These are phyloP conservation scores for Dryadula phaetusa DNA, from an alignment of 2,888 invertebrate species.

Conservation along the genomic window DNA sequence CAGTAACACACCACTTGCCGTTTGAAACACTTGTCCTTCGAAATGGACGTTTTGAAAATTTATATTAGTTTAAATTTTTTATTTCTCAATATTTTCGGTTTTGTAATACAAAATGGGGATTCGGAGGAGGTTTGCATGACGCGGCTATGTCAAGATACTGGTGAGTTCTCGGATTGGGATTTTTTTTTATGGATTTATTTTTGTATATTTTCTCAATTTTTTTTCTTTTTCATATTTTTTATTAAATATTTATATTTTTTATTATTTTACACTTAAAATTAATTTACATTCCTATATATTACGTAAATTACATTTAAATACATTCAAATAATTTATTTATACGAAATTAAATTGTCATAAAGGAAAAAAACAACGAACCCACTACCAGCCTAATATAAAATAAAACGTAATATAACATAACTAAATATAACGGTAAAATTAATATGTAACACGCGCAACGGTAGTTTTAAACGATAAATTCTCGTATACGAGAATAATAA, in stretches of 20 bases:
- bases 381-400: too few species aligned
- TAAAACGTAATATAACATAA: not conserved
- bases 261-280: not conserved
- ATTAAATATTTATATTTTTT: too few species aligned
- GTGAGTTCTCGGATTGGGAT: conserved; percentile 26
- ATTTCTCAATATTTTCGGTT: conserved; percentile 1
- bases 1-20: conserved; percentile 31
- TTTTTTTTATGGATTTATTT: not conserved
- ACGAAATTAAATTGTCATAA: too few species aligned
- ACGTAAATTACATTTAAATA: too few species aligned
- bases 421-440: conserved; percentile 11
- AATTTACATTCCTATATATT: too few species aligned
- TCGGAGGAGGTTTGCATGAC: conserved; percentile 16
- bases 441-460: conserved; percentile 19
- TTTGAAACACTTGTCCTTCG: conserved; percentile 42
- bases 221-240: not conserved
- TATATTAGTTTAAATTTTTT: conserved; percentile 22
- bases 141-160: conserved; percentile 31
- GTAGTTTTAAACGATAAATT: conserved; percentile 11
- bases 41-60: conserved; percentile 34
- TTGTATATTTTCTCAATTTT: not conserved
- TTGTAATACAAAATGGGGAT: conserved; percentile 1
- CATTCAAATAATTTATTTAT: too few species aligned
- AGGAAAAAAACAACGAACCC: too few species aligned
- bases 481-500: conserved; percentile 4